Base-by-base conservation (phyloP, 2,888 invertebrate genomes). In the Eulithis testata region DNA sequence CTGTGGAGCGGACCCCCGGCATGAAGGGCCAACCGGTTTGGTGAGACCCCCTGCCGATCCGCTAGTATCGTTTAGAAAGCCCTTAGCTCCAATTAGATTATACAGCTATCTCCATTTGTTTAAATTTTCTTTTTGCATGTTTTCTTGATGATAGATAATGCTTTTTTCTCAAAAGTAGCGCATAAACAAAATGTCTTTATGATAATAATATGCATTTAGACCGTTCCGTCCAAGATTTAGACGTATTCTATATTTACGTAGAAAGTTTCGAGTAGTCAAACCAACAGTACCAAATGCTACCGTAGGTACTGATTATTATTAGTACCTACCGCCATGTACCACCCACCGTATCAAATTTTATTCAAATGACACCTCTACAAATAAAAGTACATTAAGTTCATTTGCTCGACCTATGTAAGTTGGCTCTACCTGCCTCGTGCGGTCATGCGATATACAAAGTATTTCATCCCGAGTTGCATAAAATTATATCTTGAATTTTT, bases 11-110 rank as follows among this genome's bases (percentile, higher is more conserved):
- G 78, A 78, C 77, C 73, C 80, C 84, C 84, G 86, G 86, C 83
- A 92, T 93, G 92, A 91, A 90, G 89, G 93, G 91, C 76, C 91
- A 90, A 91, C 92, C 93, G 91, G 92, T 93, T 89, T 93, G 92
- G 92, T 93, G 85, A 93, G 91, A 86, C 81, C 83, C 84, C 80
- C 80, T 81, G 76, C 83, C 81, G 80, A 86, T 80, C 81, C 74
- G 79, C 81, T 69, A 65, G 63, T 50, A 49, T 72, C 70, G 77
- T 78, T 70, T 82, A 82, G 82, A 82, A 78, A 80, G 73, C 77
- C 77, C 74, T 75, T 58, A 52, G 9, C 52, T 63, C 74, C 69
- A 70, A 70, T 64, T 65, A 40, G 64, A 63, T 60, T n/a, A 36
- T 58, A 51, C 6, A 52, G 54, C 60, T 59, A 37, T 51, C 11